Conservation (phyloP, 2,888 invertebrate genomes). For the Lasioglossum morio region DNA sequence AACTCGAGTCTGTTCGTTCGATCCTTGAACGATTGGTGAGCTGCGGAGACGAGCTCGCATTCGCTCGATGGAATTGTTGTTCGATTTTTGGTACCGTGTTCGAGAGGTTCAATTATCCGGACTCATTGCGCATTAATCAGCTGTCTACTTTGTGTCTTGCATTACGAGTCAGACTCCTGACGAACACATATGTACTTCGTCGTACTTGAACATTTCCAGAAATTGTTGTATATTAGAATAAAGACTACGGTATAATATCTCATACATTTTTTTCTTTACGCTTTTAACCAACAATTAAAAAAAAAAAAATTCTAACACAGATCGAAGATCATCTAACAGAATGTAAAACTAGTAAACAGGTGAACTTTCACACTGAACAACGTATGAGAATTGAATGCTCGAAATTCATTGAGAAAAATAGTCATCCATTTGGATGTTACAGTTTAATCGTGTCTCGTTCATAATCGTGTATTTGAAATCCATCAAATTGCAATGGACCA, state of each 20-base stretch:
- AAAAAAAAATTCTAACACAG: too few relatives aligned
- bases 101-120: background rate
- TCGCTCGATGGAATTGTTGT: background rate
- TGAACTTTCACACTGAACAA: background rate
- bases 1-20: slow-evolving; percentile 26
- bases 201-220: background rate
- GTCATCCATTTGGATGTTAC: background rate
- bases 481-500: background rate
- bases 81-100: background rate
- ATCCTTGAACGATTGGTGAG: background rate
- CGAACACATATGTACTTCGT: too few relatives aligned
- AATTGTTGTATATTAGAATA: too few relatives aligned
- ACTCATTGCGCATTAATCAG: background rate
- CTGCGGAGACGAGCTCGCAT: background rate
- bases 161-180: background rate
- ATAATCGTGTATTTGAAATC: background rate
- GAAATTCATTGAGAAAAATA: background rate
- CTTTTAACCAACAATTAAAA: too few relatives aligned
- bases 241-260: too few relatives aligned
- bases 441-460: background rate
- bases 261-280: too few relatives aligned
- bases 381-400: background rate
- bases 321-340: too few relatives aligned
- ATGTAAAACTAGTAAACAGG: background rate
- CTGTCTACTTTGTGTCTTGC: background rate